phyloP scores from a whole-genome alignment of 2,113 vertebrate species.

The Alexandromys fortis region DNA sequence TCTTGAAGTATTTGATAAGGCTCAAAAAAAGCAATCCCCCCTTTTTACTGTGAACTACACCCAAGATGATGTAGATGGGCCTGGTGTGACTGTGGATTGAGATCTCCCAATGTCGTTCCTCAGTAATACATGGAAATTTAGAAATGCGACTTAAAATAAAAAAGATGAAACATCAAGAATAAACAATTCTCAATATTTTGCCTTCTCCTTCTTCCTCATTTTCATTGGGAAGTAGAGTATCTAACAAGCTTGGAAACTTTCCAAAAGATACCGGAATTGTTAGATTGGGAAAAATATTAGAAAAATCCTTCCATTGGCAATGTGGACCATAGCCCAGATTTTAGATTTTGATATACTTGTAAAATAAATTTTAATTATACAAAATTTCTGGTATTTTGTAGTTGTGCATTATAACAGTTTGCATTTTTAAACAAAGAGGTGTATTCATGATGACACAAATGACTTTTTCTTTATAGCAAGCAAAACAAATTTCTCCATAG shows the following conservation, averaged over 20 bases:
- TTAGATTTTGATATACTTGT: not conserved
- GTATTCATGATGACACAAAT: not conserved
- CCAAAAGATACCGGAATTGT: not conserved
- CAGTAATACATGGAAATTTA: not conserved
- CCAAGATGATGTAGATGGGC: not conserved
- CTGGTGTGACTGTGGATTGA: not conserved
- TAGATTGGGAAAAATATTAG: not conserved
- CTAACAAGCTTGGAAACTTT: not conserved
- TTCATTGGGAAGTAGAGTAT: not conserved
- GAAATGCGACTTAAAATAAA: not conserved
- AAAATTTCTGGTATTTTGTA: not conserved
- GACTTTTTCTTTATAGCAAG: not conserved
- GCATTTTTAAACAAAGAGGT: not conserved
- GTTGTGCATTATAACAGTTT: not conserved
- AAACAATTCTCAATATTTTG: not conserved
- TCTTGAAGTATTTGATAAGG: not conserved
- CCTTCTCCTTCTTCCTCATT: not conserved
- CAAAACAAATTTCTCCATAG: not conserved
- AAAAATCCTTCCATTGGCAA: not conserved
- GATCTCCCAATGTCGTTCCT: not conserved
- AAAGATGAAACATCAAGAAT: not conserved
- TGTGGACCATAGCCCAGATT: not conserved
- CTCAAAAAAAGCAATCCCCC: too few species aligned
- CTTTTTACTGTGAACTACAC: not conserved
- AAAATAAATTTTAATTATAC: not conserved